Evolutionary conservation across 2,797 vertebrate species (phyloP).

Genomic region (Manis crassicaudata): DNA sequence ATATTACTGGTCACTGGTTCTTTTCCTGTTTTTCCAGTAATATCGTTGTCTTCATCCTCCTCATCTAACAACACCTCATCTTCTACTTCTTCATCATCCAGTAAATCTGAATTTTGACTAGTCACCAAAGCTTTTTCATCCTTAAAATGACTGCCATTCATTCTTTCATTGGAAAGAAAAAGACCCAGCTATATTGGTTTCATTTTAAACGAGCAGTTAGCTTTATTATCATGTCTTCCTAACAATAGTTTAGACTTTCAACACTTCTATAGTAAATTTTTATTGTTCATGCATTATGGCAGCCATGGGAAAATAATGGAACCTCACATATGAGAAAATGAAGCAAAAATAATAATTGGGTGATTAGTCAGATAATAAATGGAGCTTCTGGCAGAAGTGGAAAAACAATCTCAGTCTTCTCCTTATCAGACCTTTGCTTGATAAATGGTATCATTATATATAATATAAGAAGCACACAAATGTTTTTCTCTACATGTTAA

Average conservation of each 20-base stretch:
- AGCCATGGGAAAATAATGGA: slow-evolving; percentile 43
- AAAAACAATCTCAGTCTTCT: slow-evolving; percentile 50
- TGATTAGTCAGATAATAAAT: slow-evolving; percentile 60
- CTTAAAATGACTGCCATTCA: slow-evolving; percentile 94
- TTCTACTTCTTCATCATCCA: slow-evolving; percentile 94
- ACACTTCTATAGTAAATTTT: neutral
- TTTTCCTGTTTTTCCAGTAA: slow-evolving; percentile 87
- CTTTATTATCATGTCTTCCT: neutral
- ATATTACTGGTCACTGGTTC: slow-evolving; percentile 86
- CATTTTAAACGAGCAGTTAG: neutral
- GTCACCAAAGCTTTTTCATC: slow-evolving; percentile 92
- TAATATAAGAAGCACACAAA: slow-evolving; percentile 7
- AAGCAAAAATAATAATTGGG: slow-evolving; percentile 48
- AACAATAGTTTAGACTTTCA: neutral
- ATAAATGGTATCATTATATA: slow-evolving; percentile 33
- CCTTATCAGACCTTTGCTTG: slow-evolving; percentile 54
- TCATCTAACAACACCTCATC: slow-evolving; percentile 95
- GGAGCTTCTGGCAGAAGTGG: neutral
- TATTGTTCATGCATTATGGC: neutral
- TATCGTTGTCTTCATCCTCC: slow-evolving; percentile 91
- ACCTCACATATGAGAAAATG: slow-evolving; percentile 31
- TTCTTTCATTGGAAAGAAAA: slow-evolving; percentile 84
- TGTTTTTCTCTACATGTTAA: slow-evolving; percentile 1
- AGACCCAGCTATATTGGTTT: neutral
- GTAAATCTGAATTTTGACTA: slow-evolving; percentile 90